A percentile compares a stretch with the other conserved stretches of the same genome.
phyloP scores from a whole-genome alignment of 2,888 invertebrate species.

The Epsilonema sp. region DNA sequence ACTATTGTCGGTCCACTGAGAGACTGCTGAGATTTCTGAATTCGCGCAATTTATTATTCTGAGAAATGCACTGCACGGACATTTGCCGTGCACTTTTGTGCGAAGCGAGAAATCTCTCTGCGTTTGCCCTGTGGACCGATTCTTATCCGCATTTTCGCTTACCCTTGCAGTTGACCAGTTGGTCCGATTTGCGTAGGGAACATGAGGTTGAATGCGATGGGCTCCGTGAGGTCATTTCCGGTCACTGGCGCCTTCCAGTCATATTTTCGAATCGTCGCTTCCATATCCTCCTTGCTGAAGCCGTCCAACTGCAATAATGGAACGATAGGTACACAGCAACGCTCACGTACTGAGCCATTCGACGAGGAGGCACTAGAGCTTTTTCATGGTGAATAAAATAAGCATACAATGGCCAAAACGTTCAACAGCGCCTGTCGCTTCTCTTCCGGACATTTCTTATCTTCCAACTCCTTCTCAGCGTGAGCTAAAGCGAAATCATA shows the following conservation, averaged over 20 bases:
- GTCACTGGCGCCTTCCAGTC: conserved; percentile 84
- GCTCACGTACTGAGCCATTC: background rate
- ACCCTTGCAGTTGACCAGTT: conserved; percentile 73
- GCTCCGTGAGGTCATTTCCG: conserved; percentile 76
- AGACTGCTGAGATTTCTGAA: no score
- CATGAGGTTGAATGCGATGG: conserved; percentile 97
- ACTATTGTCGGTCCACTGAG: no score
- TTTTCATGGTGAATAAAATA: no score
- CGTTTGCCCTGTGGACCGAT: no score
- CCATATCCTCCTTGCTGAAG: conserved; percentile 57
- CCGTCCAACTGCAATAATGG: conserved; percentile 50
- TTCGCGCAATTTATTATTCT: no score
- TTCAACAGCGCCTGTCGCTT: conserved; percentile 50
- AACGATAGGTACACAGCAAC: background rate
- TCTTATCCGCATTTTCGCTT: no score
- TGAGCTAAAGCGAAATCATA: conserved; percentile 40
- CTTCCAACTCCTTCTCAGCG: conserved; percentile 57
- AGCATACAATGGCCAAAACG: conserved; percentile 51
- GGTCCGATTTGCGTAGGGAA: conserved; percentile 95
- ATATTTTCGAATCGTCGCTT: conserved; percentile 57
- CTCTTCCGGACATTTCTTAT: conserved; percentile 52
- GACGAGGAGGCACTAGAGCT: no score
- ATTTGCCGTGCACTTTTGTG: no score
- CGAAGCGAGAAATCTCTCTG: no score
- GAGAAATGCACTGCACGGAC: no score